Evolutionary conservation across 2,888 invertebrate genomes (phyloP), one percentile per base, ranked within the genome.

Genomic region (Watsonalla binaria): DNA sequence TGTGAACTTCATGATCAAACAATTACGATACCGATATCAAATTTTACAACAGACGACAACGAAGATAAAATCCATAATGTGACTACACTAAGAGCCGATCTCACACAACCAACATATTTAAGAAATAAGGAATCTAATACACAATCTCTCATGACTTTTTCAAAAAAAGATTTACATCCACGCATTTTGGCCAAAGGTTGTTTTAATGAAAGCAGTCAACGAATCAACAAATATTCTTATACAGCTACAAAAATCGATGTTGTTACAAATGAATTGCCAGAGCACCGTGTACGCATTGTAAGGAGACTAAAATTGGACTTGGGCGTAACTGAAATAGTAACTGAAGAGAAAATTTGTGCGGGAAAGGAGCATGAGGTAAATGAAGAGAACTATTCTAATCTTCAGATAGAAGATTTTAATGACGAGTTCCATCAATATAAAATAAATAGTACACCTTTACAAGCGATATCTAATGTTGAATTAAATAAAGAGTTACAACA

Each of bases 261-360:
- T 14, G 71, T 64, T 45, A 74, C 75, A 5, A 75, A 76, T 63
- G 66, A 66, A 51, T 63, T 66, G 7, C 51, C 63, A 5, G 67
- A 77, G 46, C 65, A 71, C 59, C 61, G 72, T 51, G 59, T 85
- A 39, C 66, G 72, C 54, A 64, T 86, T 37, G 72, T 83, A 51
- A 80, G 79, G 58, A 82, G 78, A 66, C 47, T 86, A 11, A 78
- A 79, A 70, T 62, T 90, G 51, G 78, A 86, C 61, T 58, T 86
- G 13, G 75, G 85, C 58, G 60, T 89, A n/a, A 83, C 80, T 45
- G 76, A 81, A 76, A 78, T 80, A 52, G 55, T 76, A 45, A 65
- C 68, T 7, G 13, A 45, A 53, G 51, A 45, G 55, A 65, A 54
- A 55, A 53, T n/a, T 45, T 37, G 39, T 49, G 14, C 11, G 8